phyloP scores from a whole-genome alignment of 2,888 invertebrate species.

The Celastrina argiolus region DNA sequence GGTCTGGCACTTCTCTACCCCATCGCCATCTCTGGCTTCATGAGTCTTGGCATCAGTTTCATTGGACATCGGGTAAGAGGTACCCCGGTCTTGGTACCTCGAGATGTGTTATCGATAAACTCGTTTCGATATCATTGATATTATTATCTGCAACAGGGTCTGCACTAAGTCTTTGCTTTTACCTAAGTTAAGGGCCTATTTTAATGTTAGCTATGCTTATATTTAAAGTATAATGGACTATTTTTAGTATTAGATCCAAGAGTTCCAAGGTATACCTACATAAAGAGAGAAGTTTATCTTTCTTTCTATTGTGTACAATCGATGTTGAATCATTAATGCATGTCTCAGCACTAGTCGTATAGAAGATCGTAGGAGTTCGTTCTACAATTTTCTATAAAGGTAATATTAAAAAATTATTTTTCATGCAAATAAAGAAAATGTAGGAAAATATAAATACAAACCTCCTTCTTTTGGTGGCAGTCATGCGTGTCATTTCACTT shows the following conservation, averaged over 20 bases:
- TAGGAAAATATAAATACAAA: not conserved
- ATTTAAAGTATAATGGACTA: not conserved
- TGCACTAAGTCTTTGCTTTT: not conserved
- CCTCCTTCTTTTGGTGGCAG: slow-evolving; percentile 1
- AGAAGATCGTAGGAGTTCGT: not conserved
- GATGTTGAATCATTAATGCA: not conserved
- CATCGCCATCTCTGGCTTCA: slow-evolving; percentile 63
- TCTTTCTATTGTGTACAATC: not conserved
- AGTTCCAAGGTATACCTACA: not conserved
- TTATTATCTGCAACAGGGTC: slow-evolving; percentile 58
- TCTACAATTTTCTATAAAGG: not conserved
- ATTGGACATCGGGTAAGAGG: slow-evolving; percentile 69
- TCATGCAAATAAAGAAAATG: not conserved
- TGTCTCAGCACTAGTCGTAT: not conserved
- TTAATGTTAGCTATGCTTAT: not conserved
- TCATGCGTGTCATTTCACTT: not conserved
- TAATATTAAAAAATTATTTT: too few relatives aligned
- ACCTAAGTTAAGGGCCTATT: not conserved
- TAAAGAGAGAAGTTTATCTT: not conserved
- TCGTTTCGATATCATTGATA: slow-evolving; percentile 61
- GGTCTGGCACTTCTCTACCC: slow-evolving; percentile 50
- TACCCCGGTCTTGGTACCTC: slow-evolving; percentile 61
- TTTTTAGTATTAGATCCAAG: not conserved
- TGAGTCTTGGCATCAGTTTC: slow-evolving; percentile 62
- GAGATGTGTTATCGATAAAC: slow-evolving; percentile 37